These are phyloP conservation scores for Spodoptera littoralis DNA, from an alignment of 2,888 invertebrate species.

Conservation along the genomic window DNA sequence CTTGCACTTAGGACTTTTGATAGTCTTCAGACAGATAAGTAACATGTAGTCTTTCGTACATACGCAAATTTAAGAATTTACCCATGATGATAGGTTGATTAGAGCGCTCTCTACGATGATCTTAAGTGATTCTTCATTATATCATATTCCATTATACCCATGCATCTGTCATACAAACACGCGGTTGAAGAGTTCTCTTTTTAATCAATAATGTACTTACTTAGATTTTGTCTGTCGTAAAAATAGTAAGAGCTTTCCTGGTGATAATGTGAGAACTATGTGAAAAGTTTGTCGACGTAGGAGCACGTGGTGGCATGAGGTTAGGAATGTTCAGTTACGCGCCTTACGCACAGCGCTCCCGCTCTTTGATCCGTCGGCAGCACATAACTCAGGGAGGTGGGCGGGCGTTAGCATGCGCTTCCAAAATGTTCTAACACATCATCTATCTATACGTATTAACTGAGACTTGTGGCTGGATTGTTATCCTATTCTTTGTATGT, in stretches of 20 bases:
- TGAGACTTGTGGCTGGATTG: conserved; percentile 20
- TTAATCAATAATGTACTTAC: too few species aligned
- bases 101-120: too few species aligned
- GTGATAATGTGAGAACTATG: conserved; percentile 11
- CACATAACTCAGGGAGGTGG: conserved; percentile 55
- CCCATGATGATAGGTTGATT: too few species aligned
- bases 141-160: too few species aligned
- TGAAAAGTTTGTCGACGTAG: conserved; percentile 41
- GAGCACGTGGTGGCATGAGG: conserved; percentile 56
- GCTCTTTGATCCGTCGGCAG: conserved; percentile 62
- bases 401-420: conserved; percentile 50
- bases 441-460: conserved; percentile 28
- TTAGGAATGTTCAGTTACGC: conserved; percentile 58
- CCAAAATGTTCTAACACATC: conserved; percentile 38
- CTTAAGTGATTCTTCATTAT: too few species aligned
- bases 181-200: too few species aligned
- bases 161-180: too few species aligned
- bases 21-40: too few species aligned
- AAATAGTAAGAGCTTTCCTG: not conserved
- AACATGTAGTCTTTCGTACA: too few species aligned
- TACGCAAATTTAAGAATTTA: too few species aligned
- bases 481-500: conserved; percentile 5
- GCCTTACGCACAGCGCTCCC: conserved; percentile 53
- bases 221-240: not conserved
- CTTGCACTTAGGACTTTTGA: not conserved